Evolutionary conservation across 2,888 invertebrate genomes (phyloP), one percentile per base, ranked within the genome.

Genomic region (Drosophila pseudotalamancana): DNA sequence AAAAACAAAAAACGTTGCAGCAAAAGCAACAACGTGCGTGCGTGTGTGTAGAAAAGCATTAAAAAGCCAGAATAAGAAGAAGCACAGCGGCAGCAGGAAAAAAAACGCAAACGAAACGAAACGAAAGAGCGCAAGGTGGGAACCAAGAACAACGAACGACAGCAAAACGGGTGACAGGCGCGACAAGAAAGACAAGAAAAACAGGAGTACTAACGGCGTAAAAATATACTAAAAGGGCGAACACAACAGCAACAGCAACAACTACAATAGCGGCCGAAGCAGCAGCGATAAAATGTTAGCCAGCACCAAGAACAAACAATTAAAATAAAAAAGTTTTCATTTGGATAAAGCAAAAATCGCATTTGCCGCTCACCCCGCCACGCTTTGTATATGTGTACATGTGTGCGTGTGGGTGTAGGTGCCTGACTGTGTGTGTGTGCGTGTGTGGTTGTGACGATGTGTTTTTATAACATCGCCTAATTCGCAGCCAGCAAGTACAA

Each of bases 11-110:
- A 43, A 42, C 14, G 71, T 71, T 78, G 67, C 76, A 51, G 54
- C 50, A 35, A 40, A 35, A 68, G 74, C 81, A 77, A 83, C 59
- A 45, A 78, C 84, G 79, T 85, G 86, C 65, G 79, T 68, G 71
- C 53, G 62, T 51, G 46, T 67, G 50, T 56, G 62, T 59, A 19
- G 34, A 70, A 54, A 45, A 63, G 59, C 66, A 65, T 73, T 71
- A 56, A 75, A 71, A 75, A 61, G 49, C 29, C 54, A 65, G 64
- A 56, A 59, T 34, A 59, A 65, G 34, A 62, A 60, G 50, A 49
- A 60, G 55, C 39, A 46, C 27, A 53, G 34, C 32, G 43, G 57
- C 53, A 57, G 39, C 73, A 51, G 27, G 16, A 27, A 31, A 56
- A 25, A 45, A 62, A 45, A n/a, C n/a, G n/a, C n/a, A 45, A 54